phyloP scores from a whole-genome alignment of 1,140 invertebrate species.

The Anoplophora glabripennis region DNA sequence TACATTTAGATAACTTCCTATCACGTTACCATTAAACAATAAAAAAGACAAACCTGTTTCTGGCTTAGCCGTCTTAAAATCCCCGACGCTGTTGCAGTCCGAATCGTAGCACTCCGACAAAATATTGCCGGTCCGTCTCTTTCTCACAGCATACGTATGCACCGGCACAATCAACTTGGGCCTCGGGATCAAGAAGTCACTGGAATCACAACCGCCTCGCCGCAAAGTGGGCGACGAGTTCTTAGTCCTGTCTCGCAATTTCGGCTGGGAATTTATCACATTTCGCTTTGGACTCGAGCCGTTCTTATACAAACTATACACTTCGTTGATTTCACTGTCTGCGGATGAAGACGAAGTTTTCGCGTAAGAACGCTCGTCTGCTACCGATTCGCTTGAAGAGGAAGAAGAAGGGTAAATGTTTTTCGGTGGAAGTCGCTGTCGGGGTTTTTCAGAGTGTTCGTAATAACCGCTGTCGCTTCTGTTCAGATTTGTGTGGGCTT shows the following conservation, averaged over 20 bases:
- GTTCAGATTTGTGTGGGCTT: constrained; percentile 18
- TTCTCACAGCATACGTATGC: constrained; percentile 76
- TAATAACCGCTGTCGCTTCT: constrained; percentile 44
- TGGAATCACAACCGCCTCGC: constrained; percentile 47
- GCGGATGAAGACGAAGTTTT: constrained; percentile 1
- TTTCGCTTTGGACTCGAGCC: constrained; percentile 38
- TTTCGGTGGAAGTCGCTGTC: constrained; percentile 43
- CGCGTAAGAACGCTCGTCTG: constrained; percentile 14
- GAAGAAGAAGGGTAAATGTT: constrained; percentile 39
- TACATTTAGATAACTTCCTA: no score
- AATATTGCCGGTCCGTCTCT: constrained; percentile 73
- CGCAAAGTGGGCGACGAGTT: constrained; percentile 51
- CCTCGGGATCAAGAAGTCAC: constrained; percentile 74
- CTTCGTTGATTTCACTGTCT: constrained; percentile 20
- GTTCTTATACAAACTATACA: constrained; percentile 46
- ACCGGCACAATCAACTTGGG: constrained; percentile 82
- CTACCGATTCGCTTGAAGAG: constrained; percentile 15
- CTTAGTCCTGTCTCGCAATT: constrained; percentile 35
- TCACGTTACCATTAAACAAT: neutral
- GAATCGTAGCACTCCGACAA: constrained; percentile 26
- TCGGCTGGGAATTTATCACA: neutral
- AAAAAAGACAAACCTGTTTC: constrained; percentile 17
- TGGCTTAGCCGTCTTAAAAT: neutral
- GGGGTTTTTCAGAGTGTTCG: constrained; percentile 37
- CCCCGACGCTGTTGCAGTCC: neutral